Base-by-base conservation (phyloP, 2,113 vertebrate genomes). In the Rhinolophus sinicus region DNA sequence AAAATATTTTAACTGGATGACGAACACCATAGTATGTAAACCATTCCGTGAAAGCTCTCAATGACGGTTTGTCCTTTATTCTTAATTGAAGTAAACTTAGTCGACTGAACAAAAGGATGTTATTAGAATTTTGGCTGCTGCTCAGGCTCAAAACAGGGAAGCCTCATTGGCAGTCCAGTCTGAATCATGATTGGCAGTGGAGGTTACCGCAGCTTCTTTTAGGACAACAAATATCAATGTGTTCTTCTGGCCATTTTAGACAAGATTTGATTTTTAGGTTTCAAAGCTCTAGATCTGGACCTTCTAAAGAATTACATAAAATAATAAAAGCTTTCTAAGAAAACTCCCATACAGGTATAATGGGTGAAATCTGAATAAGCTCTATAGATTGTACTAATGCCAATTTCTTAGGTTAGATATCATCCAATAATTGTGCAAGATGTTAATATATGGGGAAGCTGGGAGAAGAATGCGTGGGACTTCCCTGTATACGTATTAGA, bases 241-340 rank as follows among this genome's bases (percentile, higher is more conserved):
- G 9, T 50, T 28, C 5, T 90, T 88, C 93, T 62, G 35, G 35
- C 40, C 62, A 78, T 44, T 72, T 85, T 77, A 82, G 38, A 50
- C 1, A 30, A 94, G 13, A 77, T 56, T 50, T 85, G 9, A 85
- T 85, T 70, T 35, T 80, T 72, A 85, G 73, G 26, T 56, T 76
- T 83, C 54, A 93, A 86, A 96, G 44, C 21, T 56, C 26, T 94
- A 95, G 56, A 83, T 84, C 4, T 82, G 65, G n/a, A 72, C n/a
- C 12, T 64, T 30, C 19, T 60, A 82, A 95, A 76, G 9, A 88
- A 78, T 52, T 94, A 84, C 0, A 78, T 56, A 40, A 73, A 56
- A 64, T 40, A 44, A 50, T n/a, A 47, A 75, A 56, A 33, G 10
- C 54, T 52, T 92, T 35, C 67, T 69, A 30, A 83, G 44, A 64